These are phyloP conservation scores for Anableps anableps DNA, from an alignment of 2,797 vertebrate species.

Conservation along the genomic window DNA sequence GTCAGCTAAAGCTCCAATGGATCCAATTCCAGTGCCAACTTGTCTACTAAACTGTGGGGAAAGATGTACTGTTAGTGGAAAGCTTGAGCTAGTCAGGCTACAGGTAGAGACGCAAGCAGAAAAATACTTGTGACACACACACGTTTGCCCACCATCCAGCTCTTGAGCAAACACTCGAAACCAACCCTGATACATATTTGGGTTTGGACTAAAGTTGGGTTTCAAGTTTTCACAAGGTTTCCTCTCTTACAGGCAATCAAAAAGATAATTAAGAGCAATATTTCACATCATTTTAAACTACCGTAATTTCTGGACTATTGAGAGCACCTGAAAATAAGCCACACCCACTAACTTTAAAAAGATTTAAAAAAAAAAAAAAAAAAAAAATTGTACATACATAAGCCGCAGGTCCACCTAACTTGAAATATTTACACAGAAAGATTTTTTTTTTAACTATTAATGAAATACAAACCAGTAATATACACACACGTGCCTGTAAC, in stretches of 20 bases:
- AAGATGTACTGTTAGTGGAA: conserved; percentile 25
- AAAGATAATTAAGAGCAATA: not conserved
- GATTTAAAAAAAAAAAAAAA: no score
- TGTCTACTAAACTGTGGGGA: conserved; percentile 49
- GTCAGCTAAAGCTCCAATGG: conserved; percentile 36
- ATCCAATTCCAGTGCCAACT: conserved; percentile 31
- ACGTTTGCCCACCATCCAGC: not conserved
- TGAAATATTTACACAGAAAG: no score
- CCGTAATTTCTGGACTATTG: no score
- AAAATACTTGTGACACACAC: conserved; percentile 24
- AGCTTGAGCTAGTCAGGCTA: conserved; percentile 21
- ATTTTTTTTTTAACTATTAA: no score
- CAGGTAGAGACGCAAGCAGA: conserved; percentile 36
- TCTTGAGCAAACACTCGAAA: not conserved
- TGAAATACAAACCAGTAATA: no score
- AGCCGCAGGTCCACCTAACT: no score
- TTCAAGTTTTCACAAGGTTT: not conserved
- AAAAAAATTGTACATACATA: no score
- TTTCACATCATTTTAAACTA: not conserved
- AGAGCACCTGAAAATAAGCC: no score
- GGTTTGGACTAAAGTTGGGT: not conserved
- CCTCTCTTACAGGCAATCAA: not conserved
- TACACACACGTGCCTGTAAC: no score
- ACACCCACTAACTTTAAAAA: no score
- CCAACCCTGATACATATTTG: not conserved